These are phyloP conservation scores for Petroica traversi DNA, from an alignment of 2,113 vertebrate genomes.

Conservation along the genomic window DNA sequence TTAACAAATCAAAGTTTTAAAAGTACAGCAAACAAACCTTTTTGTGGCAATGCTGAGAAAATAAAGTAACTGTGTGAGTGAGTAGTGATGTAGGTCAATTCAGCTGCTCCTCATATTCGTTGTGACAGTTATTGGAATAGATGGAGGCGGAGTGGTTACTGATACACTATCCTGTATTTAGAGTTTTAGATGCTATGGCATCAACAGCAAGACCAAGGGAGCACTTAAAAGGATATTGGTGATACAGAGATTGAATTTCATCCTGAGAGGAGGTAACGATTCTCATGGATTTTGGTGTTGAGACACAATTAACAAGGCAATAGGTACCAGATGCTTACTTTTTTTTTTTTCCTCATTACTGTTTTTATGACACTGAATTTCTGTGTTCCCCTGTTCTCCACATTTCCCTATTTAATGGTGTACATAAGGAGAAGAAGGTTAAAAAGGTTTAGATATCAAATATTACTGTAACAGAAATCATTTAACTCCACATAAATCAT, in stretches of 20 bases:
- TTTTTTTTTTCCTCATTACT: not conserved
- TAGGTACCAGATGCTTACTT: not conserved
- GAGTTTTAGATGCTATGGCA: not conserved
- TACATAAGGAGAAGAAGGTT: not conserved
- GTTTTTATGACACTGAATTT: not conserved
- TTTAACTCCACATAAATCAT: not conserved
- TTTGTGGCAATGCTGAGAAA: not conserved
- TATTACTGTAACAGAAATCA: not conserved
- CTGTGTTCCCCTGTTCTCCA: not conserved
- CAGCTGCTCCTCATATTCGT: not conserved
- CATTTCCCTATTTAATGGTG: not conserved
- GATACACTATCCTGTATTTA: not conserved
- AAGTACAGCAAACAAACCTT: not conserved
- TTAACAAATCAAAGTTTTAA: not conserved
- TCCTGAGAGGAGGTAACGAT: not conserved
- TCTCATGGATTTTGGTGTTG: not conserved
- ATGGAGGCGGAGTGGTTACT: not conserved
- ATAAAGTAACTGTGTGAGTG: not conserved
- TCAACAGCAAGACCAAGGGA: conserved; percentile 12
- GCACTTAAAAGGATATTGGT: not conserved
- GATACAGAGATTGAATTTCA: not conserved
- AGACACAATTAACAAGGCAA: not conserved
- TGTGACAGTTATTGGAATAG: conserved; percentile 46
- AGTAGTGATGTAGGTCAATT: conserved; percentile 16
- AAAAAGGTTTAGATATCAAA: not conserved